A percentile compares a stretch with the other conserved stretches of the same genome.
Conservation (phyloP, 1,140 invertebrate species). For the Arion vulgaris region DNA sequence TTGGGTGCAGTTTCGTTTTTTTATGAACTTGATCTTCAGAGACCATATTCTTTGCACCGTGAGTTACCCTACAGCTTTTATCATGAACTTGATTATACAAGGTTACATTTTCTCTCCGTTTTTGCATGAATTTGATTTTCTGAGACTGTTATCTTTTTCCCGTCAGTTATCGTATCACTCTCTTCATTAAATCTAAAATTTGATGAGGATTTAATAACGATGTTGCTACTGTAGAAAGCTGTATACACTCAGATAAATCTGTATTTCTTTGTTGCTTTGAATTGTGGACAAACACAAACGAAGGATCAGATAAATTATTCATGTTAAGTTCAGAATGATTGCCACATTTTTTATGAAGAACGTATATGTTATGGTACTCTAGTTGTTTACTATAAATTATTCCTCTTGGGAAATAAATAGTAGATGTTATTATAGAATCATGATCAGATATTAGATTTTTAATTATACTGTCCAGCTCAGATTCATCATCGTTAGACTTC, state of each 20-base stretch:
- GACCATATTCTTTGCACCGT: too few relatives aligned
- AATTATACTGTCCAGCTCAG: not conserved
- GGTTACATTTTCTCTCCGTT: too few relatives aligned
- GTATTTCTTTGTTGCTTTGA: not conserved
- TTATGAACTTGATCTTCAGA: too few relatives aligned
- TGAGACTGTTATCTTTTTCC: not conserved
- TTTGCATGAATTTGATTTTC: too few relatives aligned
- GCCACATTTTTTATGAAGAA: slow-evolving; percentile 11
- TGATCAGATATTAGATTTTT: not conserved
- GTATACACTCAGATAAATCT: too few relatives aligned
- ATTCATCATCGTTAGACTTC: not conserved
- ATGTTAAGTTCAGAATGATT: not conserved
- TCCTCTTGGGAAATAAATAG: not conserved
- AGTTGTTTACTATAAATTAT: not conserved
- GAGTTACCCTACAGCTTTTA: too few relatives aligned
- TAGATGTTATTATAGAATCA: not conserved
- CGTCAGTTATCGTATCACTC: not conserved
- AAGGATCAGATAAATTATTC: not conserved
- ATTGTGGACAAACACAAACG: not conserved
- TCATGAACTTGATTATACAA: too few relatives aligned
- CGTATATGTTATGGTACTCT: slow-evolving; percentile 18
- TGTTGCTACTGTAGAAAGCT: not conserved
- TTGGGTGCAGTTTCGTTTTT: too few relatives aligned
- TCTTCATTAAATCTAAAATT: not conserved
- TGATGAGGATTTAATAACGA: not conserved